These are phyloP conservation scores for Apis laboriosa DNA, from an alignment of 1,140 invertebrate species.

Conservation along the genomic window DNA sequence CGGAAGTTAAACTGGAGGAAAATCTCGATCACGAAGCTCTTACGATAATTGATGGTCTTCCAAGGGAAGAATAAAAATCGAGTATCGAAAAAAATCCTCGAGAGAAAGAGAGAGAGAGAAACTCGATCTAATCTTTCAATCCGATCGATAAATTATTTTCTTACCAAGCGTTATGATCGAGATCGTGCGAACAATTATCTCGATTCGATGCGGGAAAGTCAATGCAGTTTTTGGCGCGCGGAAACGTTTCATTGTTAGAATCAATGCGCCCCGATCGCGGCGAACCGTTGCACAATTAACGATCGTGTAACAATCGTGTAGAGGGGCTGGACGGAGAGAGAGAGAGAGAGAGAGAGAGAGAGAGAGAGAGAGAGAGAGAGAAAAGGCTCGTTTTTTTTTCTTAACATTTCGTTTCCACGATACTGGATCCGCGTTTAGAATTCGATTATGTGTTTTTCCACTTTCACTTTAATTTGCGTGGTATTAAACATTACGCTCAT, in stretches of 20 bases:
- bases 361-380: not conserved
- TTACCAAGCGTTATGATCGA: conserved; percentile 47
- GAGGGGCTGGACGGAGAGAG: not conserved
- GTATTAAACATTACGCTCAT: not conserved
- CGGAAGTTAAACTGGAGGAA: too few relatives aligned
- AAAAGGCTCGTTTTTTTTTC: not conserved
- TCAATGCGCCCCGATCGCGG: conserved; percentile 24
- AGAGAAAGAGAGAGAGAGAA: conserved; percentile 51
- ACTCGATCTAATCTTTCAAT: conserved; percentile 46
- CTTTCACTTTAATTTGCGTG: not conserved
- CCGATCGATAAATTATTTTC: conserved; percentile 68
- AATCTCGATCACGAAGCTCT: conserved; percentile 27
- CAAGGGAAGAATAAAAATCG: conserved; percentile 41
- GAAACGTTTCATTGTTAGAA: conserved; percentile 41
- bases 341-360: not conserved
- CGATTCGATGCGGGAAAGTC: conserved; percentile 62
- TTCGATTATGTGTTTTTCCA: not conserved
- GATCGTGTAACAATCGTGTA: not conserved
- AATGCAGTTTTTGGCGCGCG: conserved; percentile 33
- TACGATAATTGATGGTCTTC: conserved; percentile 37
- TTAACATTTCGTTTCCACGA: too few relatives aligned
- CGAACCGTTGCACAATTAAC: conserved; percentile 21
- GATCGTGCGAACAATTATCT: conserved; percentile 59
- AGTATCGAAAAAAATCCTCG: conserved; percentile 37
- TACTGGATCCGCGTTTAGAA: not conserved